These are phyloP conservation scores for Lacerta agilis DNA, from an alignment of 2,797 vertebrate genomes.

Conservation along the genomic window DNA sequence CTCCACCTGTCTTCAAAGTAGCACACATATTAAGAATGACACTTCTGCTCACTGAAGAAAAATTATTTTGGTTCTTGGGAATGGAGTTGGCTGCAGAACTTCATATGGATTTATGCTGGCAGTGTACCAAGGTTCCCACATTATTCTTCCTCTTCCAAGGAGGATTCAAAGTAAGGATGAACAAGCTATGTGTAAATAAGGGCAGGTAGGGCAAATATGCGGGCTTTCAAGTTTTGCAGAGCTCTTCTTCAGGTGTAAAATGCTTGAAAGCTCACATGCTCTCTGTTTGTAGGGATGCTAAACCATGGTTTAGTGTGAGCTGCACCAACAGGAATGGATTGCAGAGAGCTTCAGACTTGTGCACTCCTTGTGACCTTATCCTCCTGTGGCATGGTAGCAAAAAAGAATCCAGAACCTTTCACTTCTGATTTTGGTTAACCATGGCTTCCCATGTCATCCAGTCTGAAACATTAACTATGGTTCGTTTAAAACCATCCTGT, in stretches of 20 bases:
- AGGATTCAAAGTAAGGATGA: not conserved
- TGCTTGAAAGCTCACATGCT: not conserved
- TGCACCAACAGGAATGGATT: not conserved
- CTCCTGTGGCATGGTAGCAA: not conserved
- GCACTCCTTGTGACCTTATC: not conserved
- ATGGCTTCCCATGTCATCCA: not conserved
- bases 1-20: not conserved
- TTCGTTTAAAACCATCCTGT: not conserved
- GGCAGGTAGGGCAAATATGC: not conserved
- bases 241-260: not conserved
- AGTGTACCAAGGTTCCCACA: not conserved
- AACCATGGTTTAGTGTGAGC: not conserved
- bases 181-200: not conserved
- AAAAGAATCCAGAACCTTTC: not conserved
- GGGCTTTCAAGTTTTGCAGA: not conserved
- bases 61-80: slow-evolving; percentile 21
- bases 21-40: not conserved
- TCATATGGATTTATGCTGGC: not conserved
- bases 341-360: not conserved
- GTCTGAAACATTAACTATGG: not conserved
- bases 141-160: not conserved
- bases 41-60: not conserved
- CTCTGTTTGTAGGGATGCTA: not conserved
- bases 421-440: not conserved
- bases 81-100: not conserved